These are phyloP conservation scores for Ips typographus DNA, from an alignment of 1,140 invertebrate genomes.

Conservation along the genomic window DNA sequence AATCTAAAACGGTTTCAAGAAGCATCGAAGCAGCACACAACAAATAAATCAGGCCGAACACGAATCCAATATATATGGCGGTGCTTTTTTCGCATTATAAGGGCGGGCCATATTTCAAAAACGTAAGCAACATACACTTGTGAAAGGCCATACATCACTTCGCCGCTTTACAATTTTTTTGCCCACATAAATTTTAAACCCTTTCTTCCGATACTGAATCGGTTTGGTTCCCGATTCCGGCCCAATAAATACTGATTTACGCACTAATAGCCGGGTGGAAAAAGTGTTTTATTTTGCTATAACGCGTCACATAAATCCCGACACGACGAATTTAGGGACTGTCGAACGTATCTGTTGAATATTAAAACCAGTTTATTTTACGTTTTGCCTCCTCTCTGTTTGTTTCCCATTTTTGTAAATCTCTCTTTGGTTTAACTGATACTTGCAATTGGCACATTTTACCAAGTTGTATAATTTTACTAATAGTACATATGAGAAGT, in stretches of 20 bases:
- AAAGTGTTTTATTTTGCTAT: slow-evolving; percentile 49
- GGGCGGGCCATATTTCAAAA: slow-evolving; percentile 41
- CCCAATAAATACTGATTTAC: slow-evolving; percentile 50
- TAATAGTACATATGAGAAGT: too few relatives aligned
- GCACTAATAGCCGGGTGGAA: slow-evolving; percentile 44
- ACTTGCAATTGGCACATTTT: too few relatives aligned
- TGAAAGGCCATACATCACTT: slow-evolving; percentile 41
- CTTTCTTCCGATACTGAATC: slow-evolving; percentile 41
- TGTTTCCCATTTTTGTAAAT: too few relatives aligned
- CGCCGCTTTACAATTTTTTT: slow-evolving; percentile 31
- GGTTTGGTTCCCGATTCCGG: slow-evolving; percentile 41
- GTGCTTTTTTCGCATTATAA: slow-evolving; percentile 35
- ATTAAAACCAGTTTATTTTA: slow-evolving; percentile 6
- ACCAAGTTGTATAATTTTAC: too few relatives aligned
- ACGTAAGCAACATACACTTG: slow-evolving; percentile 45
- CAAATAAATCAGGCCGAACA: slow-evolving; percentile 31
- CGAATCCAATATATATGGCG: slow-evolving; percentile 29
- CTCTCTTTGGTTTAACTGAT: too few relatives aligned
- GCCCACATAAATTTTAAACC: slow-evolving; percentile 47
- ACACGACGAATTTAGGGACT: slow-evolving; percentile 25
- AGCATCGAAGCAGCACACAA: slow-evolving; percentile 29
- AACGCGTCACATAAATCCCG: slow-evolving; percentile 46
- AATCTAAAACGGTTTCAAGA: slow-evolving; percentile 20
- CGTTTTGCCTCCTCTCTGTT: too few relatives aligned
- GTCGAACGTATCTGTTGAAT: slow-evolving; percentile 30